Conservation (phyloP, 1,140 invertebrate genomes). For the Drosophila mojavensis region DNA sequence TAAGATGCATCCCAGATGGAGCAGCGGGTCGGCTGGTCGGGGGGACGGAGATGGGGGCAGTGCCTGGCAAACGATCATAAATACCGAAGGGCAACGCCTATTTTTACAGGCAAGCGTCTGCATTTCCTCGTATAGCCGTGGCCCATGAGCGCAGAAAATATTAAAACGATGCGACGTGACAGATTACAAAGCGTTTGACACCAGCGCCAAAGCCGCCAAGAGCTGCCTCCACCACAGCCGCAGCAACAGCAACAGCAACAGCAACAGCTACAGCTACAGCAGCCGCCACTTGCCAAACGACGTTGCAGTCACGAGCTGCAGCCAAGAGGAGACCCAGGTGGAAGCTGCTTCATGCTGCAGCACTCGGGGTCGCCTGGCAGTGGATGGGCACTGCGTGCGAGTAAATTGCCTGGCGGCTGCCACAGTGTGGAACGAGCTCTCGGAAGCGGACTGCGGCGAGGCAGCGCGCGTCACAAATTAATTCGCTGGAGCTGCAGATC, state of each 20-base stretch:
- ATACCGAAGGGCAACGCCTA: conserved; percentile 80
- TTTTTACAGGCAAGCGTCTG: conserved; percentile 77
- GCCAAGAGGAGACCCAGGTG: not conserved
- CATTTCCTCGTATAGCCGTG: conserved; percentile 71
- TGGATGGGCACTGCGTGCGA: conserved; percentile 35
- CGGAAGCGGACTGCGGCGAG: conserved; percentile 37
- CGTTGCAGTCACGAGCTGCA: conserved; percentile 51
- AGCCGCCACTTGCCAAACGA: conserved; percentile 77
- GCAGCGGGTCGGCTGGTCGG: not conserved
- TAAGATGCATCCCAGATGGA: not conserved
- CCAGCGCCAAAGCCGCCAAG: conserved; percentile 82
- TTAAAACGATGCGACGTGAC: conserved; percentile 83
- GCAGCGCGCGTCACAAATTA: conserved; percentile 79
- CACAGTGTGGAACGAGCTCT: conserved; percentile 39
- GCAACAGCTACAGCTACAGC: conserved; percentile 32
- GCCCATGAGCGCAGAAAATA: conserved; percentile 68
- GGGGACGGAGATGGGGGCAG: not conserved
- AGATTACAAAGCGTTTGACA: conserved; percentile 84
- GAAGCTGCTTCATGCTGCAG: conserved; percentile 1
- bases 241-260: conserved; percentile 36
- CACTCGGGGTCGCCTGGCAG: not conserved
- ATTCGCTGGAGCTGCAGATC: conserved; percentile 68
- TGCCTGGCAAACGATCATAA: conserved; percentile 59
- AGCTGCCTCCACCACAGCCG: conserved; percentile 31
- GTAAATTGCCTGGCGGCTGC: conserved; percentile 73